phyloP scores from a whole-genome alignment of 2,113 vertebrate species.

The Drymodes brunneopygia region DNA sequence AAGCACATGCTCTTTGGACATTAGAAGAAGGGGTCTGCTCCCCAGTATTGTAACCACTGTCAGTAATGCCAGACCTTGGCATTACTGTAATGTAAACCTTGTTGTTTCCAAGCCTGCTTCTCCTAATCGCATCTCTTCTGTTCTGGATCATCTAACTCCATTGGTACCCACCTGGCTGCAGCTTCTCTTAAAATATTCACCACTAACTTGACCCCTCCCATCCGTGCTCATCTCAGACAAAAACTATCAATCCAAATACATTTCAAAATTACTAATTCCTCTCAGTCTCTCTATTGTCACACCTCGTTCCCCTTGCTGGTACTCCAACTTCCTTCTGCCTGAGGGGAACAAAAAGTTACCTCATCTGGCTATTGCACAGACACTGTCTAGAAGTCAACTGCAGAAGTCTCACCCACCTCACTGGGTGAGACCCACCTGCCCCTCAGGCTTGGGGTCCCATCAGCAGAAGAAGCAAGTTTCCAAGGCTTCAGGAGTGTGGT shows the following conservation, averaged over 20 bases:
- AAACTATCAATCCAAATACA: background rate
- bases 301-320: background rate
- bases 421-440: background rate
- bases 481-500: background rate
- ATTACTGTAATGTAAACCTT: no score
- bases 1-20: fast-evolving
- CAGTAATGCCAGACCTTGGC: no score
- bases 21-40: background rate
- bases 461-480: background rate
- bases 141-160: background rate
- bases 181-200: background rate
- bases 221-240: background rate
- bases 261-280: background rate
- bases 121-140: background rate
- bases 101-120: background rate
- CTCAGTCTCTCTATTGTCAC: background rate
- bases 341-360: background rate
- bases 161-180: background rate
- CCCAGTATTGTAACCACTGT: background rate
- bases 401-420: background rate
- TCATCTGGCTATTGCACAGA: background rate
- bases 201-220: background rate
- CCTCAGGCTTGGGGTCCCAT: background rate
- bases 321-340: background rate
- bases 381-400: background rate